These are phyloP conservation scores for Thamnaconus septentrionalis DNA, from an alignment of 2,113 vertebrate species.

Conservation along the genomic window DNA sequence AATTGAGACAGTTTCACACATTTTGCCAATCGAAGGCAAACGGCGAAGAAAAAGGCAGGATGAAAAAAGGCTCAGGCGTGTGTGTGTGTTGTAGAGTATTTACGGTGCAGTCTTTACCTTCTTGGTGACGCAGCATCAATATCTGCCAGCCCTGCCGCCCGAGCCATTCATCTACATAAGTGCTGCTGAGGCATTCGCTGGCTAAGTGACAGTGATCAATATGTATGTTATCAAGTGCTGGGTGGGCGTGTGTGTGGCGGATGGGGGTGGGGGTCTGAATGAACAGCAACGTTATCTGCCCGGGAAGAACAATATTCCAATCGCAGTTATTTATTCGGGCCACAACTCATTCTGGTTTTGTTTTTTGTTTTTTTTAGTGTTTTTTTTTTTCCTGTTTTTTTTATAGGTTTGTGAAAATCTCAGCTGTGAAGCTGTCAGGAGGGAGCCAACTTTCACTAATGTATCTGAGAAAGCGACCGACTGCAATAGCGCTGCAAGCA, in stretches of 20 bases:
- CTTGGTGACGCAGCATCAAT: no score
- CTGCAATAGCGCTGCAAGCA: constrained; percentile 32
- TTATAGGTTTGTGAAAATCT: constrained; percentile 54
- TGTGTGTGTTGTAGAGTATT: no score
- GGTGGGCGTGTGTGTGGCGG: no score
- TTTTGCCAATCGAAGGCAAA: no score
- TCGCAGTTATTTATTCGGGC: constrained; percentile 27
- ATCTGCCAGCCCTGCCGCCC: no score
- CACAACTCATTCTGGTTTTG: constrained; percentile 18
- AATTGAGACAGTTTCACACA: background rate
- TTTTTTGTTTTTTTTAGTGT: no score
- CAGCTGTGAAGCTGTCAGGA: constrained; percentile 59
- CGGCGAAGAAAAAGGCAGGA: no score
- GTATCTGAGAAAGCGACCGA: constrained; percentile 22
- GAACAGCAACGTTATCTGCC: constrained; percentile 30
- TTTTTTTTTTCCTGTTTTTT: background rate
- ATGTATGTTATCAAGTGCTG: constrained; percentile 31
- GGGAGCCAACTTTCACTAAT: constrained; percentile 43
- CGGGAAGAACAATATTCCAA: constrained; percentile 36
- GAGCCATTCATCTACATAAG: no score
- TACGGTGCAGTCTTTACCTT: no score
- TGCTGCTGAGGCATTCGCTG: no score
- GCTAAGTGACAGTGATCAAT: constrained; percentile 39
- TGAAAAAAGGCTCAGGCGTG: no score
- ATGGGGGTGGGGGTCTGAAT: constrained; percentile 3